phyloP scores from a whole-genome alignment of 2,888 invertebrate genomes.

The Trissolcus japonicus region DNA sequence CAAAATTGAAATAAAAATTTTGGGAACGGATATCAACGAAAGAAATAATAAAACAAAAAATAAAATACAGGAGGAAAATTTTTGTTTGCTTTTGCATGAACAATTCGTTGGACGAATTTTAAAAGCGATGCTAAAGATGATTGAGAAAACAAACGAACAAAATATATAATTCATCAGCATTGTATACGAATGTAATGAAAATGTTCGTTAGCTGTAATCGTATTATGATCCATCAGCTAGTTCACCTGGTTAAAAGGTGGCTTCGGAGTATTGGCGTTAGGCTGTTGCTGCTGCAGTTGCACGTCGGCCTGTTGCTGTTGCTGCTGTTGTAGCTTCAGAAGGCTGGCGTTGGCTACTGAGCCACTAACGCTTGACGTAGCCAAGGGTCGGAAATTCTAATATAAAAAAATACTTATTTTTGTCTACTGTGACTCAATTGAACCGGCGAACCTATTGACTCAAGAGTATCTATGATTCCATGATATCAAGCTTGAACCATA shows the following conservation, averaged over 20 bases:
- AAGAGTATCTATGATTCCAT: constrained; percentile 21
- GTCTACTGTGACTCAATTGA: constrained; percentile 66
- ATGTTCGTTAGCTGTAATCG: constrained; percentile 13
- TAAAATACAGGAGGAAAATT: no score
- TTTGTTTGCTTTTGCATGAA: no score
- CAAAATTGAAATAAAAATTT: constrained; percentile 6
- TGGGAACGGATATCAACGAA: no score
- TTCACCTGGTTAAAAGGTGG: constrained; percentile 75
- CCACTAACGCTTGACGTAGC: constrained; percentile 72
- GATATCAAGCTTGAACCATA: constrained; percentile 32
- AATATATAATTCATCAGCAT: no score
- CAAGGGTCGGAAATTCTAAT: constrained; percentile 74
- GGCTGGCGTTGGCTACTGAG: constrained; percentile 74
- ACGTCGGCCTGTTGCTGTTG: constrained; percentile 69
- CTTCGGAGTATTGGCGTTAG: constrained; percentile 72
- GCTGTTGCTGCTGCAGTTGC: constrained; percentile 72
- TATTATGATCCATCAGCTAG: constrained; percentile 61
- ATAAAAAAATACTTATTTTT: constrained; percentile 71
- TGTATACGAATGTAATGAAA: constrained; percentile 1
- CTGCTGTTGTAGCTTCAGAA: constrained; percentile 74
- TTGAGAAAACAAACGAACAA: constrained; percentile 8
- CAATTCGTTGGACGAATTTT: no score
- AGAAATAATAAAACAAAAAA: background rate
- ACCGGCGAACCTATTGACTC: constrained; percentile 12
- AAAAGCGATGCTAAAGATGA: constrained; percentile 3